Evolutionary conservation across 2,113 vertebrate genomes (phyloP).

Genomic region (Zapornia atra): DNA sequence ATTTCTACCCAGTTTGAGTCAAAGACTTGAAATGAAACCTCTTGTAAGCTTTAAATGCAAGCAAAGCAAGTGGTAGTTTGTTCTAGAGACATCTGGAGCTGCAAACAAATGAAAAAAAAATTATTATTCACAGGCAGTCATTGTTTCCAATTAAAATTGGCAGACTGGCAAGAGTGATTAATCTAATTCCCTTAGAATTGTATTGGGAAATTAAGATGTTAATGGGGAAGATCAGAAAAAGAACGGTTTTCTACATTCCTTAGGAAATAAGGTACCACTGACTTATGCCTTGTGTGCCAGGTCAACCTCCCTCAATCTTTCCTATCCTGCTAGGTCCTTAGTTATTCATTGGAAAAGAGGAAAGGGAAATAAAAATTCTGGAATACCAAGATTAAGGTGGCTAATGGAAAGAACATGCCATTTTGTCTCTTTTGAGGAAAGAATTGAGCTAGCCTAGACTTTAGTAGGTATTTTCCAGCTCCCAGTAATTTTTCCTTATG

Average conservation of each 20-base stretch:
- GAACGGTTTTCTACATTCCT: not conserved
- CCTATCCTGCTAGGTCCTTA: not conserved
- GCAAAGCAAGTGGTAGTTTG: not conserved
- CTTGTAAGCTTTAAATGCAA: not conserved
- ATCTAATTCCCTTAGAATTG: conserved; percentile 50
- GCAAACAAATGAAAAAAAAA: not conserved
- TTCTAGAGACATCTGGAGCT: not conserved
- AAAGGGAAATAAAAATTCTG: conserved; percentile 37
- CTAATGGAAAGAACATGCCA: not conserved
- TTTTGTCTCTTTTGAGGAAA: not conserved
- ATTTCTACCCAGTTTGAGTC: not conserved
- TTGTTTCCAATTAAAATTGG: conserved; percentile 21
- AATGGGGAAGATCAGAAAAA: conserved; percentile 45
- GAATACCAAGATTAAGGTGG: conserved; percentile 32
- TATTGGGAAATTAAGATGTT: conserved; percentile 61
- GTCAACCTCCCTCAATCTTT: conserved; percentile 12
- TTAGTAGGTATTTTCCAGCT: conserved; percentile 2
- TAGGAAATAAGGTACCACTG: conserved; percentile 19
- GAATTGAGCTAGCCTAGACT: not conserved
- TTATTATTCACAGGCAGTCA: conserved; percentile 20
- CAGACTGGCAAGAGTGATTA: conserved; percentile 17
- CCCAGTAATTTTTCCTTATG: not conserved
- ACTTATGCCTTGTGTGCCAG: not conserved
- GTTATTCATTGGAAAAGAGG: conserved; percentile 15
- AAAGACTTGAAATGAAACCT: not conserved